phyloP scores from a whole-genome alignment of 2,888 invertebrate genomes.

The Rhimphoctona megacephalus region DNA sequence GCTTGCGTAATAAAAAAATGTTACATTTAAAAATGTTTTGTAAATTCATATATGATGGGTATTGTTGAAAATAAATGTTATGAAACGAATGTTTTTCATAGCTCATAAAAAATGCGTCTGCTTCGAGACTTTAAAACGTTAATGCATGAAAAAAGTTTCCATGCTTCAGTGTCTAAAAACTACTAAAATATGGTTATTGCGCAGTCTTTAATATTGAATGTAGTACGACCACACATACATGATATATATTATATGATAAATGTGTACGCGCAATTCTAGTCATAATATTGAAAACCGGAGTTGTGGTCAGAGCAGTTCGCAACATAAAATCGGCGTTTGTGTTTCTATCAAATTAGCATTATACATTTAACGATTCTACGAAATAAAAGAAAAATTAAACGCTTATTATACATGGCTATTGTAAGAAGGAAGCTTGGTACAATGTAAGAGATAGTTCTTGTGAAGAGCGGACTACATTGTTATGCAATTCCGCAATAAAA shows the following conservation, averaged over 20 bases:
- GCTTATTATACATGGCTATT: not conserved
- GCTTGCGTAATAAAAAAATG: not conserved
- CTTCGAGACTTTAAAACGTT: not conserved
- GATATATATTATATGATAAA: not conserved
- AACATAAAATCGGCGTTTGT: constrained; percentile 1
- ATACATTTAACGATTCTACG: constrained; percentile 17
- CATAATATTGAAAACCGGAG: constrained; percentile 6
- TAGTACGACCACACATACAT: not conserved
- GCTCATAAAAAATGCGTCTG: not conserved
- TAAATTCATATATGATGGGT: not conserved
- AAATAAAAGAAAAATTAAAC: not conserved
- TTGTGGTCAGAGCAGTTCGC: not conserved
- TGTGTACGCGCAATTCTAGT: constrained; percentile 16
- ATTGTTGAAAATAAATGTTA: not conserved
- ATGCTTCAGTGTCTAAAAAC: not conserved
- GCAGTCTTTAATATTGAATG: not conserved
- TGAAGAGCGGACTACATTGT: constrained; percentile 19
- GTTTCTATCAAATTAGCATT: constrained; percentile 52
- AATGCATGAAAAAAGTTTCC: not conserved
- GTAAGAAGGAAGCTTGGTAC: constrained; percentile 48
- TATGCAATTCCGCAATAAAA: constrained; percentile 35
- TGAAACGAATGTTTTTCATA: no score
- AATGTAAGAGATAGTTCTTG: constrained; percentile 18
- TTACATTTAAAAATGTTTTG: not conserved
- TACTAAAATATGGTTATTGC: not conserved